Conservation (phyloP, 1,140 invertebrate species). For the Rhagoletis zephyria region DNA sequence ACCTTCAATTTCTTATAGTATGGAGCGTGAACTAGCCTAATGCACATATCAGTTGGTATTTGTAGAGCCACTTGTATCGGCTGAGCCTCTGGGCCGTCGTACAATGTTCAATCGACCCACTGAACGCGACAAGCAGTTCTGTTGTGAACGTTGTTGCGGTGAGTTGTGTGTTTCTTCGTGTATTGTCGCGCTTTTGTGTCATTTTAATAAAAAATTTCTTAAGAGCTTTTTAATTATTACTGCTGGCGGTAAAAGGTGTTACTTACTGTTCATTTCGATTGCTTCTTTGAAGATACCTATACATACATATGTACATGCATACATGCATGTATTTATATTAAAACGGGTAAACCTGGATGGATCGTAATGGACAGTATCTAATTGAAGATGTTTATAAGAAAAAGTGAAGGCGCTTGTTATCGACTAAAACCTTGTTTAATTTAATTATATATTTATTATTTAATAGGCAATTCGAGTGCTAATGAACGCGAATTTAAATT, state of each 20-base stretch:
- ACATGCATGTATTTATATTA: not conserved
- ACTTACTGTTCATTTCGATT: no score
- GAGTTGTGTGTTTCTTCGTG: not conserved
- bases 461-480: no score
- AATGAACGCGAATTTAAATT: no score
- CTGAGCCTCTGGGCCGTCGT: not conserved
- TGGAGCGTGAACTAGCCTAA: no score
- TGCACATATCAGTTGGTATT: not conserved
- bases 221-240: not conserved
- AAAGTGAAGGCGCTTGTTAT: constrained; percentile 22
- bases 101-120: constrained; percentile 46
- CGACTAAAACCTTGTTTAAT: not conserved
- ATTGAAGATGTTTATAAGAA: not conserved
- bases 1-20: no score
- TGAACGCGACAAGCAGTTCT: constrained; percentile 33
- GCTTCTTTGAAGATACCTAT: not conserved
- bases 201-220: not conserved
- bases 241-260: not conserved
- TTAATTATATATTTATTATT: no score
- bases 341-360: not conserved
- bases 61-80: constrained; percentile 18
- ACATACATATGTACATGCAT: not conserved
- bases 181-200: not conserved
- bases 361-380: not conserved
- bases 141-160: not conserved